A percentile compares a stretch with the other conserved stretches of the same genome.
phyloP scores from a whole-genome alignment of 2,113 vertebrate species.

The Notechis scutatus region DNA sequence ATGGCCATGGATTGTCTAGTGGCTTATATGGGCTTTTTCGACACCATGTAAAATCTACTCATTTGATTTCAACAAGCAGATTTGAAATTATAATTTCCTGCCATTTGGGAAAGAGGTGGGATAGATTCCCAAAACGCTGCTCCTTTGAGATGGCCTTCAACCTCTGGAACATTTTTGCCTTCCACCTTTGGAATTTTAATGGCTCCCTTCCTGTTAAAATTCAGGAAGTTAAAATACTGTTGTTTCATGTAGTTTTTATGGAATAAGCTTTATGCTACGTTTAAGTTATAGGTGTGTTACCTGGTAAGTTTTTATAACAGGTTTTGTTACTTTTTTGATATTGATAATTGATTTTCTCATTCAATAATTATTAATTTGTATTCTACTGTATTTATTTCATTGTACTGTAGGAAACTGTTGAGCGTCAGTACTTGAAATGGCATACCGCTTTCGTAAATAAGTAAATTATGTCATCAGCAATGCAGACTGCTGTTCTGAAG shows the following conservation, averaged over 20 bases:
- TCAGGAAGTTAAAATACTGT: not conserved
- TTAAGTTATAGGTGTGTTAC: not conserved
- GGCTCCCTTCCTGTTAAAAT: not conserved
- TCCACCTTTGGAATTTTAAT: not conserved
- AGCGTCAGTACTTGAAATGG: not conserved
- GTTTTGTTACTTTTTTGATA: not conserved
- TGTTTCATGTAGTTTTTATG: not conserved
- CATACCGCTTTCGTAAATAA: not conserved
- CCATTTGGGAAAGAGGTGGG: not conserved
- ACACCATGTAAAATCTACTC: not conserved
- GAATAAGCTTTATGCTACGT: not conserved
- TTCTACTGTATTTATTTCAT: not conserved
- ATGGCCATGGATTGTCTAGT: not conserved
- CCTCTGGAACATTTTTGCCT: not conserved
- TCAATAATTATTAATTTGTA: not conserved
- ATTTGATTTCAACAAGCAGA: not conserved
- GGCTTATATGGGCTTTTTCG: not conserved
- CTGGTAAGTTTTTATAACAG: not conserved
- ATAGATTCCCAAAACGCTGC: not conserved
- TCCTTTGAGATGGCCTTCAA: not conserved
- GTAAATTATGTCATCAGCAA: not conserved
- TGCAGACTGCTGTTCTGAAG: not conserved
- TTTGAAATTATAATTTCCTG: not conserved
- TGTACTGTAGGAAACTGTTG: not conserved
- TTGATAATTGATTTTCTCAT: not conserved